Base-by-base conservation (phyloP, 2,113 vertebrate species). In the Pungitius pungitius region DNA sequence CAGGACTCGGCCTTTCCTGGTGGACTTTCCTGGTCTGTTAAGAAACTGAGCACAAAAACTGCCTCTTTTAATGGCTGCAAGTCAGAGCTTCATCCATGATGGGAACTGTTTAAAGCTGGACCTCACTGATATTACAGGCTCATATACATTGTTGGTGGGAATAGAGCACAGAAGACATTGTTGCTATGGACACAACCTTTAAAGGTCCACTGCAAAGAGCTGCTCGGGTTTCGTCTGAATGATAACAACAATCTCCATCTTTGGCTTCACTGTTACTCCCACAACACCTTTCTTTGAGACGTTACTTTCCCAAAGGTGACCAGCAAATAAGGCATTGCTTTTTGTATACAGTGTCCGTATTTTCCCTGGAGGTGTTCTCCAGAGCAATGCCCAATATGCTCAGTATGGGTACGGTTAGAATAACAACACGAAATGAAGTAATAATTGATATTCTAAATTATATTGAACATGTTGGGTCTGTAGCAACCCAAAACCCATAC, bases 161-260 rank as follows among this genome's bases (percentile, higher is more conserved):
- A n/a, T 26, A 64, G 27, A 65, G 63, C 55, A 26, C 54, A 30
- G 54, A 4, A 8, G 6, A 30, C 30, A 24, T 70, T 6, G 14
- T 43, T 14, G 45, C 75, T 58, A 65, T 39, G 43, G 51, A 43
- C 43, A 37, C 52, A 11, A 65, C 51, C 3, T 22, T 82, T 77
- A 67, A 79, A 78, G 60, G 52, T 63, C 30, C 39, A 37, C 9
- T 24, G 65, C 61, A 82, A 43, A 64, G 26, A 78, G 20, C 55
- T 63, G 74, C 81, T 90, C 77, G 35, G 82, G 85, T 89, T 87
- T 82, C 78, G 60, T 59, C 37, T 26, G 30, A 72, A 47, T 18
- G 37, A 61, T 1, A 17, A 63, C 69, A 83, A 70, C 66, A 59
- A 57, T 58, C 69, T 68, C 42, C 55, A 67, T 65, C 45, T 73